phyloP scores from a whole-genome alignment of 2,888 invertebrate species.

The Archips xylosteana region DNA sequence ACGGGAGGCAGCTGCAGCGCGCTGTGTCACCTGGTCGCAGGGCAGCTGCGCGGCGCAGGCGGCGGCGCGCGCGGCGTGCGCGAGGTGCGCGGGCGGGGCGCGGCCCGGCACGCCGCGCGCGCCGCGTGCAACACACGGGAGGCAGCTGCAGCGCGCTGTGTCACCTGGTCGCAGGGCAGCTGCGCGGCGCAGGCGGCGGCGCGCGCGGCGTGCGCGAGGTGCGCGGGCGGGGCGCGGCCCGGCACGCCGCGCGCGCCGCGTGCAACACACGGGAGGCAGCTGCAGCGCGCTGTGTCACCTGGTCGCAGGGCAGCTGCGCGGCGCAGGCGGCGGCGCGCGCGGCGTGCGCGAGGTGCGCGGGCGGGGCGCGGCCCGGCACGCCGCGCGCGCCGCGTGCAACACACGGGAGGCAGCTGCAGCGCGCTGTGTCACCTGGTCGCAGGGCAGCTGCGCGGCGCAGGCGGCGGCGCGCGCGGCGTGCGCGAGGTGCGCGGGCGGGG shows the following conservation, averaged over 20 bases:
- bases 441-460: conserved; percentile 49
- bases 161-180: conserved; percentile 64
- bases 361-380: conserved; percentile 47
- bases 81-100: too few species aligned
- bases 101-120: too few species aligned
- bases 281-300: conserved; percentile 51
- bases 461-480: conserved; percentile 51
- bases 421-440: conserved; percentile 66
- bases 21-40: too few species aligned
- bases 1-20: too few species aligned
- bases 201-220: conserved; percentile 54
- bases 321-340: conserved; percentile 52
- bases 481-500: conserved; percentile 55
- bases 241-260: conserved; percentile 46
- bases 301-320: conserved; percentile 54
- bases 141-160: too few species aligned
- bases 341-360: conserved; percentile 57
- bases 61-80: too few species aligned
- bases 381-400: conserved; percentile 54
- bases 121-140: too few species aligned
- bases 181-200: conserved; percentile 50
- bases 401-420: conserved; percentile 42
- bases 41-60: too few species aligned
- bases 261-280: too few species aligned
- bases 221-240: conserved; percentile 53